Percentiles rank a stretch among this genome's conserved stretches.
Conservation (phyloP, 1,140 invertebrate species). For the Panulirus ornatus region DNA sequence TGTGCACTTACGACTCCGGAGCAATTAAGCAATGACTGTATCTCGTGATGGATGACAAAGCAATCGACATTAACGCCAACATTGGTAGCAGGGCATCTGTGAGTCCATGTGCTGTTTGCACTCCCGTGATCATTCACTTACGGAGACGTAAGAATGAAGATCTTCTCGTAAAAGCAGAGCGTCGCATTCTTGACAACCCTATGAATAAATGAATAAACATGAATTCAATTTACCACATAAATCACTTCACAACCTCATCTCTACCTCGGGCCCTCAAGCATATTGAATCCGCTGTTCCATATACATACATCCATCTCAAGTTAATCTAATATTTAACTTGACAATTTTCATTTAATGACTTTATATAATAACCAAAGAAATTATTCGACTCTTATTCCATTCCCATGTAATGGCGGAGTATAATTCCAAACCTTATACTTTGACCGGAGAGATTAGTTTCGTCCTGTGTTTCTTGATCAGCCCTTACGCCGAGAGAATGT, state of each 20-base stretch:
- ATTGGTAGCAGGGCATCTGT: too few species aligned
- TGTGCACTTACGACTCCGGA: too few species aligned
- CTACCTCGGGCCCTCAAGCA: conserved; percentile 45
- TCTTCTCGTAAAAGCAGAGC: conserved; percentile 32
- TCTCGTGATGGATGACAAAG: too few species aligned
- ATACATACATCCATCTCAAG: conserved; percentile 24
- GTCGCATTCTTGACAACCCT: conserved; percentile 57
- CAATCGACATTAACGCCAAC: too few species aligned
- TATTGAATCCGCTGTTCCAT: conserved; percentile 54
- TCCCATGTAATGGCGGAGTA: too few species aligned
- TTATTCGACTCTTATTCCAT: too few species aligned
- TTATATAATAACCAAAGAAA: neutral
- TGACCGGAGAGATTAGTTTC: too few species aligned
- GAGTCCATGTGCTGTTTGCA: too few species aligned
- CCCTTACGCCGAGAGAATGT: too few species aligned
- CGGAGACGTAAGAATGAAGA: neutral
- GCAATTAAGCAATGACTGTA: too few species aligned
- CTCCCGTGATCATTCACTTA: neutral
- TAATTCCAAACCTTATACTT: too few species aligned
- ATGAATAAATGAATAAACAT: conserved; percentile 68
- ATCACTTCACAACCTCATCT: conserved; percentile 58
- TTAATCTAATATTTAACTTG: conserved; percentile 14
- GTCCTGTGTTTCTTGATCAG: too few species aligned
- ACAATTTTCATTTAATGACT: neutral
- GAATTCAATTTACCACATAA: conserved; percentile 66